Evolutionary conservation across 2,888 invertebrate species (phyloP), one percentile per base, ranked within the genome.

Genomic region (Calameuta pallipes): DNA sequence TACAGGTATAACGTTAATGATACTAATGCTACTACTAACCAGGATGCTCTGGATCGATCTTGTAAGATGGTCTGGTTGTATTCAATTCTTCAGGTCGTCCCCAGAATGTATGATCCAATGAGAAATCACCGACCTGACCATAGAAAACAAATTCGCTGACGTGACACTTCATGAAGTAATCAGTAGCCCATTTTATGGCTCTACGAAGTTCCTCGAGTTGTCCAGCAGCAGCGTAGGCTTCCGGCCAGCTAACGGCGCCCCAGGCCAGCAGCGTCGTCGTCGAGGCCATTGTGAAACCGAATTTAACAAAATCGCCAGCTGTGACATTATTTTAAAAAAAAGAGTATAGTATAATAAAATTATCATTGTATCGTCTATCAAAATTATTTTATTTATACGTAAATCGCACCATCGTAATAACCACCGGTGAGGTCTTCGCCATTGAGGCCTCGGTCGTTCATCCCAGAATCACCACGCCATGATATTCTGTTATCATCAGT

Each of bases 71-170:
- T 79, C 94, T 90, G 1, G 91, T 90, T 89, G 92, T 93, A 78
- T 93, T 93, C 88, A 94, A 91, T 74, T 94, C 94, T 87, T 95
- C 94, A 4, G 94, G 94, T 75, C 94, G 90, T 3, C 94, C 94
- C 94, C 94, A 95, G 86, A 92, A 94, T 1, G 90, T 88, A 84
- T 94, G 94, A 85, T 94, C 94, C 23, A 92, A 85, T 31, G 90
- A 87, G 77, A 94, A 94, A 85, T 94, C 93, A 1, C 93, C 93
- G 31, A 94, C 93, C 91, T 94, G 94, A 0, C 93, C 93, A 84
- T 94, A 94, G 74, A 94, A 90, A 77, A 92, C 93, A 80, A 91
- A 89, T 13, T 92, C 92, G 74, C 90, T 91, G 15, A 92, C 92
- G 88, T 93, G 93, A 84, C 93, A 94, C 86, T 94, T 94, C 80